phyloP scores from a whole-genome alignment of 2,888 invertebrate genomes.

The Apamea anceps region DNA sequence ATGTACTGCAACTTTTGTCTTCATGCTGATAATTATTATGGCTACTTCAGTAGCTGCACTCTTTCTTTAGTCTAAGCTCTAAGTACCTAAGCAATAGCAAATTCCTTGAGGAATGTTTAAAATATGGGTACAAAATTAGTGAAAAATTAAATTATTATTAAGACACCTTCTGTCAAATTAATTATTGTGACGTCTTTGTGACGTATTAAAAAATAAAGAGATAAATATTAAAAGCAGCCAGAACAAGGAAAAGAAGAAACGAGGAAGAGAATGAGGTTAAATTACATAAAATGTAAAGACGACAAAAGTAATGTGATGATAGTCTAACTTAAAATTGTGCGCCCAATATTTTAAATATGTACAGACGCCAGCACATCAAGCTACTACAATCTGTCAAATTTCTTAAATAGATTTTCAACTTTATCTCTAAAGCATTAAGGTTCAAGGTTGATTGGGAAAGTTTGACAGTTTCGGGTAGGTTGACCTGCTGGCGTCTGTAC shows the following conservation, averaged over 20 bases:
- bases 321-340: background rate
- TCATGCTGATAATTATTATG: background rate
- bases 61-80: too few relatives aligned
- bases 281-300: background rate
- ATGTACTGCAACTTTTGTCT: background rate
- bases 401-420: too few relatives aligned
- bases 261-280: conserved; percentile 2
- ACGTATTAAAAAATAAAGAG: background rate
- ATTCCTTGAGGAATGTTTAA: background rate
- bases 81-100: background rate
- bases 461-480: too few relatives aligned
- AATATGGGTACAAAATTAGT: too few relatives aligned
- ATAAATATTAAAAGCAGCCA: background rate
- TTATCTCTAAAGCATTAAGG: too few relatives aligned
- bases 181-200: background rate
- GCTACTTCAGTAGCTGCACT: background rate
- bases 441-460: too few relatives aligned
- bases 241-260: too few relatives aligned
- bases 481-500: too few relatives aligned
- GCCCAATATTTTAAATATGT: background rate
- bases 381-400: too few relatives aligned
- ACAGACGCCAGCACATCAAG: too few relatives aligned
- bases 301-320: background rate
- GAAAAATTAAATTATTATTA: background rate
- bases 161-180: background rate